Percentiles rank a stretch among this genome's conserved stretches.
Conservation (phyloP, 2,888 invertebrate genomes). For the Acutogordius australiensis region DNA sequence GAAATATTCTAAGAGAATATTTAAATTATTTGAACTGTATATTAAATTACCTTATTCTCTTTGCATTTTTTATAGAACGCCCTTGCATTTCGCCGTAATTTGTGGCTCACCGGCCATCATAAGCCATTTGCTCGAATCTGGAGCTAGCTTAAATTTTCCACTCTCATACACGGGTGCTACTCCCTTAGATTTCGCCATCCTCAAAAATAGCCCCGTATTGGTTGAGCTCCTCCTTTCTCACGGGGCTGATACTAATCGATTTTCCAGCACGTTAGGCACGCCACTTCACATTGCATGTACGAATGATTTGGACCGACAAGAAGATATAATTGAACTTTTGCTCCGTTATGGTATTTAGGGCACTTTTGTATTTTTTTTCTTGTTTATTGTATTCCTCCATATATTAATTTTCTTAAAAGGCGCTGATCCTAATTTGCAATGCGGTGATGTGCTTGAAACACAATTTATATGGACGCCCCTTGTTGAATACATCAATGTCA, state of each 20-base stretch:
- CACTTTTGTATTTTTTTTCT: neutral
- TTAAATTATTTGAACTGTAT: too few species aligned
- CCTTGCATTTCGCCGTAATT: slow-evolving; percentile 56
- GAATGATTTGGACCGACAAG: neutral
- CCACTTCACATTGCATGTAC: slow-evolving; percentile 25
- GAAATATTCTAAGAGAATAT: too few species aligned
- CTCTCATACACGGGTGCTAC: slow-evolving; percentile 39
- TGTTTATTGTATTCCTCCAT: too few species aligned
- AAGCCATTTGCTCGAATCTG: slow-evolving; percentile 46
- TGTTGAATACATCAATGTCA: neutral
- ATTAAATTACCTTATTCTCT: too few species aligned
- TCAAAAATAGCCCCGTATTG: slow-evolving; percentile 34
- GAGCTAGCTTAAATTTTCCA: slow-evolving; percentile 38
- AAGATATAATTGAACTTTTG: neutral
- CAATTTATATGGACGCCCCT: slow-evolving; percentile 7
- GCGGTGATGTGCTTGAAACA: neutral
- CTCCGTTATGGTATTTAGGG: neutral
- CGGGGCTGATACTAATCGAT: slow-evolving; percentile 26
- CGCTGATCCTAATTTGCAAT: slow-evolving; percentile 3
- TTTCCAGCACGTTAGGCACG: slow-evolving; percentile 23
- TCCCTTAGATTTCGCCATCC: slow-evolving; percentile 41
- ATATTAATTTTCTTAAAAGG: too few species aligned
- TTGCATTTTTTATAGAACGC: slow-evolving; percentile 30
- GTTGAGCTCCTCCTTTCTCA: slow-evolving; percentile 23
- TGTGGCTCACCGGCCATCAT: slow-evolving; percentile 41